Base-by-base conservation (phyloP, 2,797 vertebrate genomes). In the Thaleichthys pacificus region DNA sequence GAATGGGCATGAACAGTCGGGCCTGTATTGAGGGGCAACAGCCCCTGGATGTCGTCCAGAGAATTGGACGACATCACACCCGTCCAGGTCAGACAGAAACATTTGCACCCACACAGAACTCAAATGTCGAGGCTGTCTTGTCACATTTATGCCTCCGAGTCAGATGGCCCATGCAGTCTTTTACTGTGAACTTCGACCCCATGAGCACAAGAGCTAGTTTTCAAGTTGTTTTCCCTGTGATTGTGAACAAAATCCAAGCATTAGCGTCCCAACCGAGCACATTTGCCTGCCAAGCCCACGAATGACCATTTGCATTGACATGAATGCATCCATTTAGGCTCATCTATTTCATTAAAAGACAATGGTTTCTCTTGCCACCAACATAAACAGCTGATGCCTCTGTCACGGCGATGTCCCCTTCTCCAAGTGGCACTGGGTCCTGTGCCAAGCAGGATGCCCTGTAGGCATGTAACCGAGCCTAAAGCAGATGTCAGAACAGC, bases 401-500 rank as follows among this genome's bases (percentile, higher is more conserved):
- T 61, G 66, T 57, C 26, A 68, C 26, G 2, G 66, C 28, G 3
- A 5, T 15, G 26, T 12, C 51, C 66, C 51, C 49, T 32, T 68
- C 66, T 68, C 66, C 66, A 56, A 68, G 66, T 68, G 66, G 66
- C 66, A 68, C 66, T 26, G 14, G 19, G 68, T 17, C 5, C 15
- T n/a, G 67, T 58, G 67, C 67, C 51, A 30, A 68, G 51, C 54
- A 35, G 28, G 28, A 68, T 68, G 51, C 67, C 67, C 67, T 22
- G 24, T 26, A n/a, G 57, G 19, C 14, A 61, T 75, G 66, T 70
- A 35, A 42, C 54, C 51, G 65, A 74, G 24, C 24, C 58, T 49
- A 12, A 62, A 58, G 56, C 61, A 73, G 71, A 54, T 61, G 71
- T 32, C 12, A 61, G 61, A 72, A 19, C 73, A 69, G 66, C 28